Conservation (phyloP, 2,113 vertebrate genomes). For the Pluvianellus socialis region DNA sequence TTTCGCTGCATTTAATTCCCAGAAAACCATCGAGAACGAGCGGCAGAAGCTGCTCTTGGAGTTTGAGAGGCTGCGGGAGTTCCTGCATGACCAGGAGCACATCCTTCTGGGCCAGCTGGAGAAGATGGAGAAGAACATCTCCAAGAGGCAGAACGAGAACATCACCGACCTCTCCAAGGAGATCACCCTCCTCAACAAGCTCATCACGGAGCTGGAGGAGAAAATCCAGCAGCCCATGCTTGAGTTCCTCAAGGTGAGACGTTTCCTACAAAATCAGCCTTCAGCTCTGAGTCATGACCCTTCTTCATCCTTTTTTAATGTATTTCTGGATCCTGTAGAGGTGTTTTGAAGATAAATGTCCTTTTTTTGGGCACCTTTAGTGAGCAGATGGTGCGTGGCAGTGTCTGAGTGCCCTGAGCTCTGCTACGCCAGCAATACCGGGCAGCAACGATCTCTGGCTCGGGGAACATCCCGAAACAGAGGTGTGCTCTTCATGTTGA, state of each 20-base stretch:
- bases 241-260: conserved; percentile 71
- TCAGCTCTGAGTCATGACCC: rapidly evolving
- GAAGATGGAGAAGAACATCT: conserved; percentile 68
- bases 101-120: conserved; percentile 72
- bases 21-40: conserved; percentile 57
- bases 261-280: background rate
- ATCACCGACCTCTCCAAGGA: conserved; percentile 66
- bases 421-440: background rate
- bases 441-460: no score
- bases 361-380: no score
- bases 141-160: conserved; percentile 73
- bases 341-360: background rate
- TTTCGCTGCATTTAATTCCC: rapidly evolving
- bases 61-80: conserved; percentile 71
- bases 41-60: conserved; percentile 67
- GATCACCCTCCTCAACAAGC: conserved; percentile 72
- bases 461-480: background rate
- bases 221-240: conserved; percentile 69
- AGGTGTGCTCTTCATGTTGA: background rate
- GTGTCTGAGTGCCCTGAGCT: background rate
- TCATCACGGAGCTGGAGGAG: conserved; percentile 74
- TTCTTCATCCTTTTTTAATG: background rate
- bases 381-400: background rate
- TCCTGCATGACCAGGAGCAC: conserved; percentile 74
- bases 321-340: rapidly evolving